Evolutionary conservation across 1,140 invertebrate genomes (phyloP), one percentile per base, ranked within the genome.

Genomic region (Magallana angulata): DNA sequence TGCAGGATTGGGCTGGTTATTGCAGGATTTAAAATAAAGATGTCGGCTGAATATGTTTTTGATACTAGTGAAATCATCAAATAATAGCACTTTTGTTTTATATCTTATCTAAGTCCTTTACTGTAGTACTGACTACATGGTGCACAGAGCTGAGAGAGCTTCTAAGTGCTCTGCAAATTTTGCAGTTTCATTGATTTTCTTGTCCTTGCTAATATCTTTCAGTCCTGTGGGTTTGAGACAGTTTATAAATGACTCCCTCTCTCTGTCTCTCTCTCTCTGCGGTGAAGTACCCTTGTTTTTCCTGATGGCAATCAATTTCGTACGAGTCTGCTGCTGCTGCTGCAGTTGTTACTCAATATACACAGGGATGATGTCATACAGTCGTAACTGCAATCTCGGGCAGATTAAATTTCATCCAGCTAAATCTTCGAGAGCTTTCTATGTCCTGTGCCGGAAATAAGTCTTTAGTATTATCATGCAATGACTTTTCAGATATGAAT

Each of bases 161-260:
- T 30, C 18, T 76, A 30, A 11, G 68, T 9, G 7, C 24, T 76
- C 68, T n/a, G 36, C 36, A 48, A 62, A 62, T 62, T 62, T n/a
- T 62, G n/a, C 60, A 62, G 60, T 36, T 76, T 7, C 68, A 76
- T 76, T 76, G 68, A 76, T 76, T 76, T 76, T 76, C 36, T 18
- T 8, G 24, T 30, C 11, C 18, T 48, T 48, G 36, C 36, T 48
- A 48, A 48, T 48, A 5, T 48, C 36, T 48, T 30, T 30, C 36
- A 36, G n/a, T 62, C 60, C n/a, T 12, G n/a, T 62, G 60, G 68
- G 24, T 76, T 30, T 76, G 24, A 71, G 68, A 36, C 24, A 24
- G 68, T 76, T 30, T 76, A 36, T 68, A 68, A 68, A 76, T 76
- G 6, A 1, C 24, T 76, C 36, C 36, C 36, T 48, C 36, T 48